phyloP scores from a whole-genome alignment of 92 coral and sea anemone species.

The Anthopleura xanthogrammica region DNA sequence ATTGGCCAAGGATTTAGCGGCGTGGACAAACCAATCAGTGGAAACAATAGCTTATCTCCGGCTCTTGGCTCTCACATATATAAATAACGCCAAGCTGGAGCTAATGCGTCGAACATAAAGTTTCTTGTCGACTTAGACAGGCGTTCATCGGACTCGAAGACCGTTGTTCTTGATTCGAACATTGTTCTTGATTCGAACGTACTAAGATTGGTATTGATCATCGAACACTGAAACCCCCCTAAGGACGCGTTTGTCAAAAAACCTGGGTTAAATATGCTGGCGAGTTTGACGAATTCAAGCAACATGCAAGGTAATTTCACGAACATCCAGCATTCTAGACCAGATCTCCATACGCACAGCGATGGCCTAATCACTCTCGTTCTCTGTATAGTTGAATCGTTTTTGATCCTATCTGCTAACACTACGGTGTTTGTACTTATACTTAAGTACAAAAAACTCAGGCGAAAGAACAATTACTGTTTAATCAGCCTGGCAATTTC shows the following conservation, averaged over 20 bases:
- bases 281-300: background rate
- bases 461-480: conserved; percentile 76
- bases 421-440: conserved; percentile 58
- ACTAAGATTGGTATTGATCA: background rate
- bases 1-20: no score
- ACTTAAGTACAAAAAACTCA: conserved; percentile 41
- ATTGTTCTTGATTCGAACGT: no score
- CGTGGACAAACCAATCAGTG: no score
- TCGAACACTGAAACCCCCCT: background rate
- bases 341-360: conserved; percentile 22
- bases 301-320: background rate
- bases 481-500: conserved; percentile 75
- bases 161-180: no score
- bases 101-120: background rate
- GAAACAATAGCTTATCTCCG: no score
- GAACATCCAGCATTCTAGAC: no score
- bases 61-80: no score
- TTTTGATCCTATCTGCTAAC: conserved; percentile 58
- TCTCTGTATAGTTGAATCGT: conserved; percentile 38
- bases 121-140: background rate
- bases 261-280: background rate
- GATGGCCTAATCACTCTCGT: conserved; percentile 32
- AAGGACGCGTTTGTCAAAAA: background rate
- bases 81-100: background rate
- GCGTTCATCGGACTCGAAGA: no score